Base-by-base conservation (phyloP, 2,113 vertebrate species). In the Pachypanchax playfairii region DNA sequence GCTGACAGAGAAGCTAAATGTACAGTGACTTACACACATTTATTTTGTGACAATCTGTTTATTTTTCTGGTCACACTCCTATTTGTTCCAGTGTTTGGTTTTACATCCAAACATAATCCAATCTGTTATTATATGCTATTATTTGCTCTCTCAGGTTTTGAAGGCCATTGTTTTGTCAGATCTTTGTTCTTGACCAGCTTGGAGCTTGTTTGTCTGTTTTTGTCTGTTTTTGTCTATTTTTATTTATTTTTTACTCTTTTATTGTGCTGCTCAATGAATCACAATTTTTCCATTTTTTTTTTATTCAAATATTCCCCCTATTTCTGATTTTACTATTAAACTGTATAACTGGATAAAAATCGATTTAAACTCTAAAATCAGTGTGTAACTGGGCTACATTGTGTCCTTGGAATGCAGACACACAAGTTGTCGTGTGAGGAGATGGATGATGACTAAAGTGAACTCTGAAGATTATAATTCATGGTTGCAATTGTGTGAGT, bases 401-500 rank as follows among this genome's bases (percentile, higher is more conserved):
- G 58, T 64, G 3, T 55, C 33, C 10, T n/a, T 29, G 76, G 78
- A 77, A 84, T 85, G 78, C 52, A 41, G 70, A 75, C 36, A 64
- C 55, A 10, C 57, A 53, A 17, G 52, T 63, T 77, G 65, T 62
- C 44, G 48, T 66, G 70, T 59, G 52, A 73, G 59, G 56, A 2
- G 39, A 62, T 59, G 4, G 2, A 46, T 51, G 69, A 76, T 73
- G 73, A 73, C 62, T 56, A 61, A 54, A 58, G 38, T 46, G 50
- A 60, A 73, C 38, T 56, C 51, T 56, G 41, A 6, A 64, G 65
- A 70, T 58, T 61, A 64, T 43, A 50, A 50, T 49, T 57, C 43
- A 36, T 65, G 33, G 29, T 36, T 47, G 65, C 1, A 9, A 61
- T 60, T 75, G 75, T 73, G 63, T 38, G 42, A 41, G 25, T 56